Evolutionary conservation across 1,140 invertebrate species (phyloP), one percentile per base, ranked within the genome.

Genomic region (Zaprionus gabonicus): DNA sequence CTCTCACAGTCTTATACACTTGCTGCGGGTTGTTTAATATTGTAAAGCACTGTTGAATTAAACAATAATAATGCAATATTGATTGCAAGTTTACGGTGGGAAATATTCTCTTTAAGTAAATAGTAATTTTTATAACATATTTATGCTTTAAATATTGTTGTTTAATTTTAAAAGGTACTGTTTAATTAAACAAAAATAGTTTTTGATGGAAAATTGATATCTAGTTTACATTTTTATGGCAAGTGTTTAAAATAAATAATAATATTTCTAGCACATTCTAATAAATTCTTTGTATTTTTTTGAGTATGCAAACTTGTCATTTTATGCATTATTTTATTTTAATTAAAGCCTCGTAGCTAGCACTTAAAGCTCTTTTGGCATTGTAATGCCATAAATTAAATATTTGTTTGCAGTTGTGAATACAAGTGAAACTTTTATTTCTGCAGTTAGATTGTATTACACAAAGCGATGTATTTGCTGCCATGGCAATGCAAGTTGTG

Each of bases 331-430:
- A 60, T 51, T 41, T 59, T 55, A 34, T 65, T 64, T 78, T 78
- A 72, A 80, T 83, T 81, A 66, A 84, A 81, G 56, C 53, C 49
- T 57, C 41, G 69, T 81, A 70, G 64, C 77, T 38, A 28, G 36
- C 49, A 53, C 60, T 28, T 57, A 17, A 57, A 74, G 13, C 17
- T 20, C 13, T 41, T n/a, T 41, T 60, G 15, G 15, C 44, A 23
- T n/a, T 53, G 41, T 12, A 20, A 38, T 17, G 28, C 1, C 31
- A 56, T 31, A 34, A 34, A 44, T 56, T 64, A 13, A 56, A 34
- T 27, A 15, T 13, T n/a, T 25, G 23, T 20, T 65, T 65, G 4
- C 34, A 25, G 23, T 13, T 4, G 7, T 41, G 5, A 41, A 41
- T 5, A 41, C 13, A 41, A 15, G 15, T 41, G 15, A 15, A 41